Evolutionary conservation across 2,888 invertebrate species (phyloP).

Genomic region (Helobdella robusta): DNA sequence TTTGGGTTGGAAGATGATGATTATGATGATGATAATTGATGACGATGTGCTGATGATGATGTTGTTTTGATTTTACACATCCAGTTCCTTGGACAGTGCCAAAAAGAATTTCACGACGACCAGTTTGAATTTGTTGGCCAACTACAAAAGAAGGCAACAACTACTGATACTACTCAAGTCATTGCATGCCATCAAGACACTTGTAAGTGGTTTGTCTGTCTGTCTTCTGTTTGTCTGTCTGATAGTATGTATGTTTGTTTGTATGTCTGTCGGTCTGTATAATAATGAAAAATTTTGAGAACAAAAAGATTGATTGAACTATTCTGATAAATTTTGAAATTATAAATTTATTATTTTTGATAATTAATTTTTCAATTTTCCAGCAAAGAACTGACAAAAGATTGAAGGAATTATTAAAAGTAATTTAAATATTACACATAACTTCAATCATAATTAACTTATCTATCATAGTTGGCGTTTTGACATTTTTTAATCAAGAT

Average conservation of each 20-base stretch:
- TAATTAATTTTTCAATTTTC: constrained; percentile 34
- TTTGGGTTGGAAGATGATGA: no score
- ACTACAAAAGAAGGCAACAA: constrained; percentile 77
- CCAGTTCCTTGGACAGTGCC: constrained; percentile 62
- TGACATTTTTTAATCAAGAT: no score
- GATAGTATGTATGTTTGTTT: no score
- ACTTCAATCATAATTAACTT: constrained; percentile 1
- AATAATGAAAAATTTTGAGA: no score
- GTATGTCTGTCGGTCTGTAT: no score
- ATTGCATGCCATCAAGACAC: constrained; percentile 67
- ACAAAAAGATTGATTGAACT: no score
- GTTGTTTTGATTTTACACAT: no score
- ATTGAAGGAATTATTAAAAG: constrained; percentile 64
- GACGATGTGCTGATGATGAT: no score
- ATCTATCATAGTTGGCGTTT: neutral
- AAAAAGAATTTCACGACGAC: constrained; percentile 73
- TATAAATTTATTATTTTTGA: neutral
- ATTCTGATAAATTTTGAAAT: neutral
- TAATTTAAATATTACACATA: constrained; percentile 32
- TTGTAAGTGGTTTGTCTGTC: no score
- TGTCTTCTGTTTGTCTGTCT: no score
- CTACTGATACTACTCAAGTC: constrained; percentile 70
- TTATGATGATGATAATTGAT: no score
- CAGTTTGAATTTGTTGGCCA: constrained; percentile 78
- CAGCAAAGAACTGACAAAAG: constrained; percentile 74